Evolutionary conservation across 2,113 vertebrate genomes (phyloP).

Genomic region (Micromys minutus): DNA sequence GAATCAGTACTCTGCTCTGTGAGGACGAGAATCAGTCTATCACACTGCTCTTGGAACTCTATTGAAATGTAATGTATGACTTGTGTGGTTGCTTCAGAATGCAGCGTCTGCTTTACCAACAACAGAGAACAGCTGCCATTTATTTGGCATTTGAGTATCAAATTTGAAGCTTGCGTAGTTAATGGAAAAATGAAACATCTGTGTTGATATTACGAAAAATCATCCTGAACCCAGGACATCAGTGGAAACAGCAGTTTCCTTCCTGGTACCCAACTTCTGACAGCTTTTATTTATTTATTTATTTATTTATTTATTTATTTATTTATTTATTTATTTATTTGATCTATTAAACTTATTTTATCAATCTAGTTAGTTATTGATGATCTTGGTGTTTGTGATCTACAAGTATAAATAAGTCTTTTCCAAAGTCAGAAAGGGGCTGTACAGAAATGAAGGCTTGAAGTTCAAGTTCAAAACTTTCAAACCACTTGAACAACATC

Average conservation of each 20-base stretch:
- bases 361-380: neutral
- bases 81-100: conserved; percentile 19
- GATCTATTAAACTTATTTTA: too few species aligned
- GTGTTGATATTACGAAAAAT: conserved; percentile 19
- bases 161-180: conserved; percentile 54
- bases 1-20: conserved; percentile 33
- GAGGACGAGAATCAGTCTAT: conserved; percentile 54
- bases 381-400: neutral
- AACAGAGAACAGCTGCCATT: conserved; percentile 42
- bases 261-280: neutral
- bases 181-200: conserved; percentile 59
- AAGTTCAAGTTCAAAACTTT: neutral
- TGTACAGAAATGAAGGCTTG: neutral
- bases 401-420: neutral
- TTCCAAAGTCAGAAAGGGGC: neutral
- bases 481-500: conserved; percentile 20
- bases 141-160: conserved; percentile 45
- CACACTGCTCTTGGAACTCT: neutral
- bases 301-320: neutral
- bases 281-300: neutral
- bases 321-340: neutral
- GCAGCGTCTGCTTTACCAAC: conserved; percentile 30
- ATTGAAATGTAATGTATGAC: conserved; percentile 37
- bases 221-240: conserved; percentile 46
- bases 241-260: neutral